Base-by-base conservation (phyloP, 2,113 vertebrate species). In the Chaetura pelagica region DNA sequence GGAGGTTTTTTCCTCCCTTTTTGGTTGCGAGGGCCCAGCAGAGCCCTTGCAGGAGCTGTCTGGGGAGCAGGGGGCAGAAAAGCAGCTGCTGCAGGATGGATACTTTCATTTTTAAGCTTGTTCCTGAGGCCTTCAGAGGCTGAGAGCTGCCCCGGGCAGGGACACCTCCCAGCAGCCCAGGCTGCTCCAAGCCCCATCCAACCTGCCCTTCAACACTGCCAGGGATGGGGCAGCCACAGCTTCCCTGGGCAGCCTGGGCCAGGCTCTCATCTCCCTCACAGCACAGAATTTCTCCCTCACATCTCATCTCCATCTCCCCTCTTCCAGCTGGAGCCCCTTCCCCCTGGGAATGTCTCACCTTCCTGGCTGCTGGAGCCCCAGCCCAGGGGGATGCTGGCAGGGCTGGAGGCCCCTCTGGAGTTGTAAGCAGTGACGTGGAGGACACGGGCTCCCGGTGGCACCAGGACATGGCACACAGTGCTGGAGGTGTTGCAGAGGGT, bases 381-480 rank as follows among this genome's bases (percentile, higher is more conserved):
- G 7, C 4, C 1, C 1, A 97, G 61, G 24, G 82, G 5, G 64
- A 98, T 73, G 21, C 15, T 61, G 76, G 93, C 78, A 0, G 96
- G 95, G 44, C 82, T 74, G 62, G 97, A 98, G 22, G 30, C 30
- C 8, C 97, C 97, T 22, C 55, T 90, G 73, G 96, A 77, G 57
- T 98, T 98, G 88, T 90, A 82, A 6, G 97, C 97, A 6, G 95
- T 90, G 83, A 97, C 40, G 0, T 29, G 84, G 44, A 98, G 75
- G 15, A 8, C 5, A 4, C 3, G 67, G 30, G 90, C 24, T 13
- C 44, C 95, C 0, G 69, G 64, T 3, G 97, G 97, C 35, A 91
- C 84, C 51, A 62, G 82, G 7, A 76, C 4, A 0, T 23, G 11
- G 97, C 97, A 97, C 4, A 15, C 35, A 0, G 75, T 54, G 63